Base-by-base conservation (phyloP, 2,113 vertebrate species). In the Amphiprion percula region DNA sequence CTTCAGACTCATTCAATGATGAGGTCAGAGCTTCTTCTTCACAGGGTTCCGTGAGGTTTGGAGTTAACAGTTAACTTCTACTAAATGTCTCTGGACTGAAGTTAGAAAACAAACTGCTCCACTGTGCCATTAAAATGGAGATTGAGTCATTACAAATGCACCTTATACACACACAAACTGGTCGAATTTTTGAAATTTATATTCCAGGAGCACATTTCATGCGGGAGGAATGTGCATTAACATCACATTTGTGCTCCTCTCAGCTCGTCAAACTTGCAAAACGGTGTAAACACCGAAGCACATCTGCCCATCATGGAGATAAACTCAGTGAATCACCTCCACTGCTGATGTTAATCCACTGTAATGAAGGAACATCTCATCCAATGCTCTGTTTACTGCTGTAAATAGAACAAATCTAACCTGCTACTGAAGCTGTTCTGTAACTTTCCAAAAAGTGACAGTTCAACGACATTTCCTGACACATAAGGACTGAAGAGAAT, bases 231-330 rank as follows among this genome's bases (percentile, higher is more conserved):
- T 60, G 12, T 61, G 33, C 17, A 30, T 59, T 53, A 65, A 70
- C 12, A 70, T 53, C 23, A 44, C 52, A 53, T 70, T 39, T 65
- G 67, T 60, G 47, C 5, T 73, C 50, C 23, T 66, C 49, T 19
- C 41, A 49, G 53, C 60, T 66, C 50, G 17, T 83, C 41, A 63
- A 58, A 72, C 61, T 65, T 69, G 49, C 49, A 65, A 75, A 82
- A 70, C 65, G 23, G n/a, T n/a, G 62, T 37, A 24, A 67, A 26
- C 26, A 26, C 3, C 26, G 26, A 26, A 26, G 68, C 39, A 66
- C 68, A 59, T 79, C 68, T 53, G 15, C 10, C n/a, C 17, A 2
- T 33, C 65, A 44, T n/a, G 56, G 10, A 67, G 41, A 19, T 49
- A 49, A 15, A 15, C 33, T 37, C 33, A 10, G 8, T 10, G 33